Percentiles rank a stretch among this genome's conserved stretches.
Conservation (phyloP, 2,113 vertebrate species). For the Sakesphorus luctuosus region DNA sequence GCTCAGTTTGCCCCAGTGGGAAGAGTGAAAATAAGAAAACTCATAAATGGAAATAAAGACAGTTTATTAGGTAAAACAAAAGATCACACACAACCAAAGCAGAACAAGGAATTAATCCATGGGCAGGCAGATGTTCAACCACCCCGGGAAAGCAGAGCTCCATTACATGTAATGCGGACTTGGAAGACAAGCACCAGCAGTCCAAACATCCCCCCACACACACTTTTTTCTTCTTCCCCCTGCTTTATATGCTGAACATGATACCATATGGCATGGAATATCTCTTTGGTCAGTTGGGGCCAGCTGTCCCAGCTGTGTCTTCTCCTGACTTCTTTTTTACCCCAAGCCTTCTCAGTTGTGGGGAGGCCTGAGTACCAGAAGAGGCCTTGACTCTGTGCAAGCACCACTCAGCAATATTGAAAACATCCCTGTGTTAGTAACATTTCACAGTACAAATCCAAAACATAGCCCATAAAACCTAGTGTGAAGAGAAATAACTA, state of each 20-base stretch:
- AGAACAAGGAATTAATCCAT: not conserved
- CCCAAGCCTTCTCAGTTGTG: not conserved
- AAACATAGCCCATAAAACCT: not conserved
- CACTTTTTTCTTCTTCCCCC: not conserved
- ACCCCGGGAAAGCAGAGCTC: not conserved
- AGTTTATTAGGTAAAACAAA: not conserved
- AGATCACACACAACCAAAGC: not conserved
- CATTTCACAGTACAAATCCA: not conserved
- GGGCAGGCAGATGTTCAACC: not conserved
- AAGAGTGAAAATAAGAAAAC: not conserved
- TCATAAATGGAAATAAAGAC: not conserved
- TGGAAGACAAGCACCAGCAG: not conserved
- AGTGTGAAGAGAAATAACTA: not conserved
- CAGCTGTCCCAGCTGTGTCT: not conserved
- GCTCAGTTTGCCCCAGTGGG: not conserved
- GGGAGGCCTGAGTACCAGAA: not conserved
- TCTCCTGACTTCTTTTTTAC: not conserved
- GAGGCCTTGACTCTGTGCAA: not conserved
- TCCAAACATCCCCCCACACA: fast-evolving
- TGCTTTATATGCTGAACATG: not conserved
- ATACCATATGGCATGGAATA: not conserved
- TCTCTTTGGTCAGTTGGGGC: not conserved
- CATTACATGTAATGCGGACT: not conserved
- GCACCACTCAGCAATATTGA: not conserved
- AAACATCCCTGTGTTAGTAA: not conserved